phyloP scores from a whole-genome alignment of 2,888 invertebrate genomes.

The Saturnia japonica region DNA sequence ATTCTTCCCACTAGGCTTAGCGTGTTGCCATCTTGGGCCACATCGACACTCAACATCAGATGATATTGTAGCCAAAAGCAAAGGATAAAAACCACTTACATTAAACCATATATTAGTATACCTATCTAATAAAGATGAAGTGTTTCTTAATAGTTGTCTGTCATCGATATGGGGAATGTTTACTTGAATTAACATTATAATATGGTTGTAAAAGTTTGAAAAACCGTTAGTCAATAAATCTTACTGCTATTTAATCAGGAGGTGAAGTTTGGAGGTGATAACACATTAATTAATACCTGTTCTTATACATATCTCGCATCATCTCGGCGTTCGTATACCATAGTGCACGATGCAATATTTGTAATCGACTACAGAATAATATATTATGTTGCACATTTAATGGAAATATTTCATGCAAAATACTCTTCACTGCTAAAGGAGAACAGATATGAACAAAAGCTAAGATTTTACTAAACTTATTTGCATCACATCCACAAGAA shows the following conservation, averaged over 20 bases:
- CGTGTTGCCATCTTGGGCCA: no score
- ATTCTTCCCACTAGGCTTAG: no score
- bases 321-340: background rate
- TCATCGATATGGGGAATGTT: background rate
- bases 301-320: background rate
- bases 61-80: no score
- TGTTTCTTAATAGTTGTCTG: background rate
- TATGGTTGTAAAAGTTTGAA: no score
- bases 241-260: background rate
- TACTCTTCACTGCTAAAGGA: background rate
- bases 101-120: background rate
- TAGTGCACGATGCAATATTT: background rate
- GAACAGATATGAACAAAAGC: background rate
- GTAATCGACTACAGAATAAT: background rate
- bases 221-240: no score
- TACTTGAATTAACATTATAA: no score
- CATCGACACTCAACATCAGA: no score
- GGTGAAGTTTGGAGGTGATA: background rate
- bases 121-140: background rate
- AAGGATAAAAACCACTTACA: background rate
- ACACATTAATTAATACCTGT: background rate
- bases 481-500: conserved; percentile 7
- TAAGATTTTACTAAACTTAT: conserved; percentile 5
- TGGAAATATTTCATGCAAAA: background rate
- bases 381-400: background rate